Evolutionary conservation across 1,140 invertebrate species (phyloP), one percentile per base, ranked within the genome.

Genomic region (Drosophila insularis): DNA sequence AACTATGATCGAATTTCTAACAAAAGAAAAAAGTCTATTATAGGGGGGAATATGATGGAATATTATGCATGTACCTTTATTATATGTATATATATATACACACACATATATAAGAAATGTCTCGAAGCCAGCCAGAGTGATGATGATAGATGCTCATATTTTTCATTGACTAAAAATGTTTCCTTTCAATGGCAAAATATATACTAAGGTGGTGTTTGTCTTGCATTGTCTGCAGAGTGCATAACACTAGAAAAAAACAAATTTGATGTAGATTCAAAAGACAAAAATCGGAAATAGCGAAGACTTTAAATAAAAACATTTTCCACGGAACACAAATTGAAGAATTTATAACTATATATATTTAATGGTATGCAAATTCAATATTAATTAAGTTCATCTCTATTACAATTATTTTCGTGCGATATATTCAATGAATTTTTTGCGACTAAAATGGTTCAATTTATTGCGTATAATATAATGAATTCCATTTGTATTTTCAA

Each of bases 1-100:
- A 56, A 78, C 84, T 76, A 82, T 69, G 66, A 87, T 64, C 68
- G 50, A 72, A 81, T 78, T 86, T 76, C 74, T 65, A 60, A 68
- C 78, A 77, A 72, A 74, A 74, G 60, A 62, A 46, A 60, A 76
- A 74, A 74, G 0, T 37, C 35, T 37, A 37, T 37, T 37, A 1
- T 37, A 40, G 59, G 39, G 19, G 19, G 10, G 11, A 50, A 50
- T 11, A 69, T 62, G 19, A 21, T 63, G 64, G 67, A 75, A 74
- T 68, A 54, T 74, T 72, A 27, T 74, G 55, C 50, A 59, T 59
- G 56, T 35, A 43, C 21, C 10, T n/a, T n/a, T n/a, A n/a, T n/a
- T n/a, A n/a, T n/a, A n/a, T n/a, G 5, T 35, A 35, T 2, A 37
- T 37, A 11, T 13, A 37, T n/a, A 13, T 37, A 37, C 1, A 13